These are phyloP conservation scores for Enhydra lutris DNA, from an alignment of 2,113 vertebrate genomes.

Conservation along the genomic window DNA sequence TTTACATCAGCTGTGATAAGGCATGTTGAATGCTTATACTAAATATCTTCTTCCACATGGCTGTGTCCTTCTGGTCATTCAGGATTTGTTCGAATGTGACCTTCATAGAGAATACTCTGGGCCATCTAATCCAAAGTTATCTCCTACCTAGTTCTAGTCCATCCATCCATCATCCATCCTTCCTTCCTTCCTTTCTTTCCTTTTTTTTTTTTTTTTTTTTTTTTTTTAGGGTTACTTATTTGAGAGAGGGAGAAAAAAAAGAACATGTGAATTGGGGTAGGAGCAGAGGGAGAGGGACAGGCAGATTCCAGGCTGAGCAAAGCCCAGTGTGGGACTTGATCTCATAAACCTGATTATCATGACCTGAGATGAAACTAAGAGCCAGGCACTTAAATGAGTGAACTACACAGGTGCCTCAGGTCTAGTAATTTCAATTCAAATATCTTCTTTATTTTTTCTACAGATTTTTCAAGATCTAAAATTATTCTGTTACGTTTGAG, in stretches of 20 bases:
- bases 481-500: not conserved
- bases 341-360: not conserved
- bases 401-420: not conserved
- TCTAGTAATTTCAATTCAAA: not conserved
- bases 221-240: not conserved
- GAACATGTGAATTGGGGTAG: not conserved
- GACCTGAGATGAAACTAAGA: not conserved
- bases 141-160: not conserved
- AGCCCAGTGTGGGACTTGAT: not conserved
- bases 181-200: not conserved
- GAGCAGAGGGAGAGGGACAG: not conserved
- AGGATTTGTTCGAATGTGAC: not conserved
- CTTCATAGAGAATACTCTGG: not conserved
- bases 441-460: not conserved
- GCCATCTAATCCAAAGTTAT: not conserved
- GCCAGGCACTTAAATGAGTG: not conserved
- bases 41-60: not conserved
- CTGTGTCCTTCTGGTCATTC: not conserved
- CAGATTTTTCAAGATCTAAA: not conserved
- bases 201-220: not conserved
- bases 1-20: not conserved
- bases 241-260: not conserved
- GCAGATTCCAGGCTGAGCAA: not conserved
- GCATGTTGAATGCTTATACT: fast-evolving
- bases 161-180: not conserved